Evolutionary conservation across 2,113 vertebrate genomes (phyloP).

Genomic region (Mandrillus leucophaeus): DNA sequence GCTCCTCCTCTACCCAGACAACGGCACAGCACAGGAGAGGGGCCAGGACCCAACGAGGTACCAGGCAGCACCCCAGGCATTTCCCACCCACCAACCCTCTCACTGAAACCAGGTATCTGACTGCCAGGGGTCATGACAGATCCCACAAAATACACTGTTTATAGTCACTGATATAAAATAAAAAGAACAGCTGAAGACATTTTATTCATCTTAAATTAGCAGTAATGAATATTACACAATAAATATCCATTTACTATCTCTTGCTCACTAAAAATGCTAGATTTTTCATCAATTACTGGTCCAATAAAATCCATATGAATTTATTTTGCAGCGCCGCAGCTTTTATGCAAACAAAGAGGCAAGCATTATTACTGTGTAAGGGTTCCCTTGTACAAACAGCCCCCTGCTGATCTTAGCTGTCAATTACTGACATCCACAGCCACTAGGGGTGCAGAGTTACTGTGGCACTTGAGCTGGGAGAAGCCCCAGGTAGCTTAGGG

Average conservation of each 20-base stretch:
- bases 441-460: not conserved
- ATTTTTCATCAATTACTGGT: not conserved
- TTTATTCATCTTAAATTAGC: not conserved
- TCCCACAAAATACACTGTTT: not conserved
- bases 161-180: not conserved
- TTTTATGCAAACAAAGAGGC: not conserved
- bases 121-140: not conserved
- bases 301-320: not conserved
- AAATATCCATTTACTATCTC: not conserved
- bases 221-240: not conserved
- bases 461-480: not conserved
- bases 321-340: not conserved
- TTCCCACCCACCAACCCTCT: not conserved
- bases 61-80: not conserved
- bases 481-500: not conserved
- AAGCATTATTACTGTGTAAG: accelerated
- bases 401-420: not conserved
- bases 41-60: not conserved
- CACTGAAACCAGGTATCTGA: not conserved
- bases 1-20: not conserved
- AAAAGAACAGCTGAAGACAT: not conserved
- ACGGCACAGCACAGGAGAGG: not conserved
- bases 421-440: not conserved
- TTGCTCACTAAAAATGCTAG: not conserved
- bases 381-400: not conserved